Conservation (phyloP, 1,140 invertebrate genomes). For the Drosophila miranda region DNA sequence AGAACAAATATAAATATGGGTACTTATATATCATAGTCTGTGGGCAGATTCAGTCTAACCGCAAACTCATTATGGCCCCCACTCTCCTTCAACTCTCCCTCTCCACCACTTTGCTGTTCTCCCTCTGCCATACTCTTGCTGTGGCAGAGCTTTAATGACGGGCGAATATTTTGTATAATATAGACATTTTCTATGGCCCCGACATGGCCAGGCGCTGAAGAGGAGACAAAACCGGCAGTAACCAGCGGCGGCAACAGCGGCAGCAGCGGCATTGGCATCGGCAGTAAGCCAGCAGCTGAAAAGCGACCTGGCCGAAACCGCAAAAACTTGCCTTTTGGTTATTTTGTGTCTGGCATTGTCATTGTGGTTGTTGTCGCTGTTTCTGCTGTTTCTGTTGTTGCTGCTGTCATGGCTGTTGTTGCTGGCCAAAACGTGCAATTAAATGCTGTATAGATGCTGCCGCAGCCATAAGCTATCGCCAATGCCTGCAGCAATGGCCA, state of each 20-base stretch:
- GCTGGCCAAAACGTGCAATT: conserved; percentile 74
- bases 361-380: conserved; percentile 54
- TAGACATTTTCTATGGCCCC: conserved; percentile 65
- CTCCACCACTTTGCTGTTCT: no score
- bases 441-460: conserved; percentile 56
- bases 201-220: conserved; percentile 33
- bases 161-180: conserved; percentile 57
- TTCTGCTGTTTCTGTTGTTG: conserved; percentile 35
- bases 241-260: no score
- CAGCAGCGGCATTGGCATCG: neutral
- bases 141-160: conserved; percentile 33
- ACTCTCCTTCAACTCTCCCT: no score
- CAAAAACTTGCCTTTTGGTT: conserved; percentile 66
- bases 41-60: conserved; percentile 43
- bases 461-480: conserved; percentile 51
- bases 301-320: conserved; percentile 42
- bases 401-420: conserved; percentile 42
- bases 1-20: conserved; percentile 47
- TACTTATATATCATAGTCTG: conserved; percentile 41
- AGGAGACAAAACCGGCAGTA: conserved; percentile 20
- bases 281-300: conserved; percentile 27
- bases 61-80: conserved; percentile 50
- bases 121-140: neutral
- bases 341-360: conserved; percentile 72
- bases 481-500: conserved; percentile 26